These are phyloP conservation scores for Galaxias olidus DNA, from an alignment of 2,797 vertebrate genomes.

Conservation along the genomic window DNA sequence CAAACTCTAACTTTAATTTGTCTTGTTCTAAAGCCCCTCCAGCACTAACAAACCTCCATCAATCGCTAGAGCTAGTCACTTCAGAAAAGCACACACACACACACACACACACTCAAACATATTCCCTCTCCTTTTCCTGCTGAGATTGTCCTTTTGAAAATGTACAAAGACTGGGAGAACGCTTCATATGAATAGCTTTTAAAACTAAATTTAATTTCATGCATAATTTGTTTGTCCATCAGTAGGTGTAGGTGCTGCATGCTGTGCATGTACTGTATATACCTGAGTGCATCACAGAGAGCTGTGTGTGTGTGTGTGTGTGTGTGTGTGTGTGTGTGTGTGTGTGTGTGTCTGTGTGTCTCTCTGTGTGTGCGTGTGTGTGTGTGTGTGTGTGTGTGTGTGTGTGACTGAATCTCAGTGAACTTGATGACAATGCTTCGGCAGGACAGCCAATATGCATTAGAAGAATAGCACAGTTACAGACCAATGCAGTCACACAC, in stretches of 20 bases:
- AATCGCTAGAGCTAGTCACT: background rate
- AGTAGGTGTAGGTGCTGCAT: slow-evolving; percentile 46
- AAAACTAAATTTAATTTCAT: slow-evolving; percentile 81
- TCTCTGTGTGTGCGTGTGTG: background rate
- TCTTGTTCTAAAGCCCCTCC: background rate
- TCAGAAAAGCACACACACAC: slow-evolving; percentile 11
- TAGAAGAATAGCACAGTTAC: slow-evolving; percentile 50
- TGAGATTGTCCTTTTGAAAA: slow-evolving; percentile 22
- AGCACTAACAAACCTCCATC: background rate
- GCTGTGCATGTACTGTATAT: slow-evolving; percentile 33
- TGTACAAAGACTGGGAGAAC: slow-evolving; percentile 21
- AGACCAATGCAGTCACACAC: slow-evolving; percentile 28
- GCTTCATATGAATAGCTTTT: slow-evolving; percentile 60
- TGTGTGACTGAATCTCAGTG: slow-evolving; percentile 25
- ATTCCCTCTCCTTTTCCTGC: slow-evolving; percentile 24
- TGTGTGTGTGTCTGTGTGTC: background rate
- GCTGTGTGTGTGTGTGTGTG: slow-evolving; percentile 14
- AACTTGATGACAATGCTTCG: slow-evolving; percentile 40
- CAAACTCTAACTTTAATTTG: background rate
- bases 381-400: slow-evolving; percentile 22
- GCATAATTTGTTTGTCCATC: slow-evolving; percentile 77
- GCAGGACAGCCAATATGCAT: slow-evolving; percentile 53
- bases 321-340: slow-evolving; percentile 6
- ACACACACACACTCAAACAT: slow-evolving; percentile 30
- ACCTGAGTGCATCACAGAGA: background rate